Evolutionary conservation across 2,797 vertebrate species (phyloP).

Genomic region (Merluccius polli): DNA sequence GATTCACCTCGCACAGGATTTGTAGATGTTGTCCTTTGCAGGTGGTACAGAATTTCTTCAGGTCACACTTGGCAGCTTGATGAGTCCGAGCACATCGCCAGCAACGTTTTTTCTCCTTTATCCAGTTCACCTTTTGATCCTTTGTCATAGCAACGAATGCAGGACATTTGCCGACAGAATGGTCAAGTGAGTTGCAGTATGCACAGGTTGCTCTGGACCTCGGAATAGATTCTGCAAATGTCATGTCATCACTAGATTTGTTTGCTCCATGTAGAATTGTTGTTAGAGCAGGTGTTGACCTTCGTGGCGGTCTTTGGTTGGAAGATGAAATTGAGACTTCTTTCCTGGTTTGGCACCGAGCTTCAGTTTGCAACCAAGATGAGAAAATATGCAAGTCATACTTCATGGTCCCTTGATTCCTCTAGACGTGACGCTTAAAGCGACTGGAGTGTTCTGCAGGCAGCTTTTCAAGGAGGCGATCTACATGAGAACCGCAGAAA

Average conservation of each 20-base stretch:
- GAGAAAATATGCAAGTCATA: background rate
- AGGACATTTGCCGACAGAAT: background rate
- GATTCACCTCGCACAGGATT: background rate
- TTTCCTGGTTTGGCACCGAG: background rate
- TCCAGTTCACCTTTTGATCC: background rate
- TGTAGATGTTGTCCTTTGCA: conserved; percentile 1
- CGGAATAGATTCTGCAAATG: background rate
- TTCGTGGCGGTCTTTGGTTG: background rate
- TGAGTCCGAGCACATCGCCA: conserved; percentile 2
- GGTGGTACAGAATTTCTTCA: background rate
- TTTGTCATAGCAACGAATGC: background rate
- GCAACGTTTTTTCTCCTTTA: background rate
- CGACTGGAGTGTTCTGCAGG: background rate
- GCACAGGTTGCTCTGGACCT: background rate
- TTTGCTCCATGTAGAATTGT: background rate
- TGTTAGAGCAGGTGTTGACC: background rate
- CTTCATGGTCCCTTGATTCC: background rate
- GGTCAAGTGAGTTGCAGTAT: background rate
- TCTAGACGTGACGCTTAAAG: background rate
- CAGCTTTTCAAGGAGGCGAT: conserved; percentile 1
- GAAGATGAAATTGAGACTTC: background rate
- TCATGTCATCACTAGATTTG: background rate
- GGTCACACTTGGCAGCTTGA: background rate
- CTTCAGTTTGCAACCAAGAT: background rate
- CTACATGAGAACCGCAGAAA: conserved; percentile 13